These are phyloP conservation scores for Operophtera brumata DNA, from an alignment of 2,888 invertebrate genomes.

Conservation along the genomic window DNA sequence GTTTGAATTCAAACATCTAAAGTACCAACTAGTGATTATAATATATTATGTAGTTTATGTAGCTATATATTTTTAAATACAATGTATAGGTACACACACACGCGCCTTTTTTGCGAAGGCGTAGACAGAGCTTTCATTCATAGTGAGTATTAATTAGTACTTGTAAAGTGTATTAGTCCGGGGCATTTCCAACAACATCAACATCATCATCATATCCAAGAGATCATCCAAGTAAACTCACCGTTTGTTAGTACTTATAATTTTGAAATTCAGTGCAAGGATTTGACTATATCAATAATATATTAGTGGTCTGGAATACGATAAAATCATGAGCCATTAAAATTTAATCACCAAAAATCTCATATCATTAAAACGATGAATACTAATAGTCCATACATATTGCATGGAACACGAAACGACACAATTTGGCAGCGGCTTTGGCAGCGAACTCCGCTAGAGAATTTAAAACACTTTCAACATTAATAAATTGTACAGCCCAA, in stretches of 20 bases:
- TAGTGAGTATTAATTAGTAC: no score
- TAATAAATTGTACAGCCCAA: constrained; percentile 34
- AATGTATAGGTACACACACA: no score
- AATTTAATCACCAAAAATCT: constrained; percentile 6
- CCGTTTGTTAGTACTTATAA: neutral
- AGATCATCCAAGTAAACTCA: no score
- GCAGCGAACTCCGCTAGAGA: constrained; percentile 31
- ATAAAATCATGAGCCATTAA: constrained; percentile 7
- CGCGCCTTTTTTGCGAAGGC: no score
- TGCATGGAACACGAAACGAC: constrained; percentile 29
- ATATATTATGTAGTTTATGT: no score
- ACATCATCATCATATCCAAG: no score
- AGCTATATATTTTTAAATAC: no score
- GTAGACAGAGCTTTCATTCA: no score
- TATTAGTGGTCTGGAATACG: neutral
- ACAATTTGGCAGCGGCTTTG: constrained; percentile 35
- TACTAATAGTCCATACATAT: constrained; percentile 21
- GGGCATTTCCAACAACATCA: no score
- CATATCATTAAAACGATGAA: constrained; percentile 31
- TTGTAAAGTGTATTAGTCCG: no score
- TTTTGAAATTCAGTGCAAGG: neutral
- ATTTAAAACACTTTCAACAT: constrained; percentile 38
- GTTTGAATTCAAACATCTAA: no score
- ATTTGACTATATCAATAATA: neutral
- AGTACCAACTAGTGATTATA: no score